A percentile compares a stretch with the other conserved stretches of the same genome.
These are phyloP conservation scores for Euschistus heros DNA, from an alignment of 1,140 invertebrate genomes.

Conservation along the genomic window DNA sequence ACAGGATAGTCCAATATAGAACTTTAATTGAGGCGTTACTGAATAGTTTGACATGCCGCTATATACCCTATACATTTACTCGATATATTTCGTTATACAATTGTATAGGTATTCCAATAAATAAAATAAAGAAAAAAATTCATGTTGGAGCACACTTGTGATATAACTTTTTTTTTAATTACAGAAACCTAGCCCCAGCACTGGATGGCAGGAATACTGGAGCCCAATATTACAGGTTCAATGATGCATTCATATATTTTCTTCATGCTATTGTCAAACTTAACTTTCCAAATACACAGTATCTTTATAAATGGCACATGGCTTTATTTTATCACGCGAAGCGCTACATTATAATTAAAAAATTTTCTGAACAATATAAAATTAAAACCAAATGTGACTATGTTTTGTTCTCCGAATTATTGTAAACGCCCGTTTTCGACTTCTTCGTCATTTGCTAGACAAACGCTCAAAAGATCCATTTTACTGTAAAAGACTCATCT, in stretches of 20 bases:
- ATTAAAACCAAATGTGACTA: slow-evolving; percentile 14
- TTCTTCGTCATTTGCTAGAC: too few species aligned
- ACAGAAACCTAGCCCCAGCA: slow-evolving; percentile 28
- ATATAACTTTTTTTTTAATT: too few species aligned
- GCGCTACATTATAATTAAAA: not conserved
- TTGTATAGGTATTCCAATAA: too few species aligned
- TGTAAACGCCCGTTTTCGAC: slow-evolving; percentile 29
- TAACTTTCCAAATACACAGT: not conserved
- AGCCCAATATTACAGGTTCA: slow-evolving; percentile 23
- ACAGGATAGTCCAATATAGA: too few species aligned
- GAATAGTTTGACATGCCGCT: too few species aligned
- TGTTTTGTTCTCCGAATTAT: slow-evolving; percentile 22
- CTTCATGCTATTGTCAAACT: not conserved
- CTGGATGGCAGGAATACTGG: slow-evolving; percentile 22
- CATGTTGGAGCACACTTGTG: too few species aligned
- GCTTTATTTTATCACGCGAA: not conserved
- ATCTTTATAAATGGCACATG: not conserved
- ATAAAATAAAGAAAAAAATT: too few species aligned
- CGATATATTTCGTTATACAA: too few species aligned
- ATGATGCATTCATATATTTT: slow-evolving; percentile 14
- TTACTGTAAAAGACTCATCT: too few species aligned
- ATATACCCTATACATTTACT: too few species aligned
- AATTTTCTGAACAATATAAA: not conserved
- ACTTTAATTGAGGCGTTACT: too few species aligned
- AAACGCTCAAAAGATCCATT: too few species aligned